Evolutionary conservation across 2,797 vertebrate species (phyloP).

Genomic region (Gouania willdenowi): DNA sequence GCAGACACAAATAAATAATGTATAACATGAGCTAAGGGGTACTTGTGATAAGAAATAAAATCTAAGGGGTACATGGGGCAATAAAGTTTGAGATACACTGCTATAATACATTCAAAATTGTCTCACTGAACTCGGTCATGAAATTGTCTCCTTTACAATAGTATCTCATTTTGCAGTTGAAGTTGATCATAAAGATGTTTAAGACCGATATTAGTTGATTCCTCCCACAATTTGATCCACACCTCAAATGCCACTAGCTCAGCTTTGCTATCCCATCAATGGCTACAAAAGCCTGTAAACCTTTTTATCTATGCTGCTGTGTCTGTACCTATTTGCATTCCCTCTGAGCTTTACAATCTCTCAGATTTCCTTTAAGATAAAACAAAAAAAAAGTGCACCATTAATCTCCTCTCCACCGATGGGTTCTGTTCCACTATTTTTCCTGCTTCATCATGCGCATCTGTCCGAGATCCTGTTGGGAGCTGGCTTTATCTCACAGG

Average conservation of each 20-base stretch:
- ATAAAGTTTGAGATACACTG: no score
- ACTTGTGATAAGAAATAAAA: no score
- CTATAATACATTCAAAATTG: no score
- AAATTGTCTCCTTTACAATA: no score
- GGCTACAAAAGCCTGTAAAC: conserved; percentile 57
- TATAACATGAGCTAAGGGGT: no score
- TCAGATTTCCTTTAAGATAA: conserved; percentile 55
- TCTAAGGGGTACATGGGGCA: no score
- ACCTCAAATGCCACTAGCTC: conserved; percentile 48
- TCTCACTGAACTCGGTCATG: no score
- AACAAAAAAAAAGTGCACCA: conserved; percentile 36
- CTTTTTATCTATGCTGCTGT: conserved; percentile 58
- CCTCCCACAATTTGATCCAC: conserved; percentile 53
- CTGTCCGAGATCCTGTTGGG: conserved; percentile 27
- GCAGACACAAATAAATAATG: no score
- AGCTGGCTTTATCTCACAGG: conserved; percentile 35
- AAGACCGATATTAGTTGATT: conserved; percentile 69
- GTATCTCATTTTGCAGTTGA: no score
- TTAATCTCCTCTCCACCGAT: conserved; percentile 46
- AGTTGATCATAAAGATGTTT: conserved; percentile 63
- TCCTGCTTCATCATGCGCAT: conserved; percentile 29
- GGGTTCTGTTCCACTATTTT: conserved; percentile 11
- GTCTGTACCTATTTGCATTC: conserved; percentile 60
- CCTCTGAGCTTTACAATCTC: conserved; percentile 41
- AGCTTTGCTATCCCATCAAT: conserved; percentile 30